These are phyloP conservation scores for Leptodactylus fallax DNA, from an alignment of 2,797 vertebrate species.

Conservation along the genomic window DNA sequence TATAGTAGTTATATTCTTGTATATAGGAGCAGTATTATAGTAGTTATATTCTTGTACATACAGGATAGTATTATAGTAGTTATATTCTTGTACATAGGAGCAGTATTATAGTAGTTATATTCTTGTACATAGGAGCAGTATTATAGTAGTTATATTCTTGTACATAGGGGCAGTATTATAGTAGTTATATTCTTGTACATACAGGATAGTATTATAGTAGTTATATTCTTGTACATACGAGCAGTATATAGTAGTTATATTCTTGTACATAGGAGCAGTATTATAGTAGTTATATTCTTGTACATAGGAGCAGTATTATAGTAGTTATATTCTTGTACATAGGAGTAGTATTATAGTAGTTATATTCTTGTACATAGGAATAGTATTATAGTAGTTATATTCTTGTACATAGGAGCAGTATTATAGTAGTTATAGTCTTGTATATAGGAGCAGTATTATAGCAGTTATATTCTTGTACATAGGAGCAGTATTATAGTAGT, in stretches of 20 bases:
- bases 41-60: too few relatives aligned
- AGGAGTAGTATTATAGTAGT: not conserved
- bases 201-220: not conserved
- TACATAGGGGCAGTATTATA: not conserved
- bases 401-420: not conserved
- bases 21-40: not conserved
- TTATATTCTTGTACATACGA: not conserved
- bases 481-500: conserved; percentile 11
- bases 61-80: conserved; percentile 14
- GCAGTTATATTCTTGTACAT: conserved; percentile 14
- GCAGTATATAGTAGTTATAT: not conserved
- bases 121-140: too few relatives aligned
- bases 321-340: not conserved
- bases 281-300: conserved; percentile 2
- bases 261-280: not conserved
- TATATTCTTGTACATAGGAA: not conserved
- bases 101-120: not conserved
- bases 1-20: not conserved
- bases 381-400: conserved; percentile 6
- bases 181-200: conserved; percentile 3
- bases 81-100: conserved; percentile 9
- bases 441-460: not conserved
- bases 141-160: not conserved
- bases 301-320: not conserved
- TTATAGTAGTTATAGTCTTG: not conserved